Conservation (phyloP, 2,113 vertebrate species). For the Laticauda laticaudata region DNA sequence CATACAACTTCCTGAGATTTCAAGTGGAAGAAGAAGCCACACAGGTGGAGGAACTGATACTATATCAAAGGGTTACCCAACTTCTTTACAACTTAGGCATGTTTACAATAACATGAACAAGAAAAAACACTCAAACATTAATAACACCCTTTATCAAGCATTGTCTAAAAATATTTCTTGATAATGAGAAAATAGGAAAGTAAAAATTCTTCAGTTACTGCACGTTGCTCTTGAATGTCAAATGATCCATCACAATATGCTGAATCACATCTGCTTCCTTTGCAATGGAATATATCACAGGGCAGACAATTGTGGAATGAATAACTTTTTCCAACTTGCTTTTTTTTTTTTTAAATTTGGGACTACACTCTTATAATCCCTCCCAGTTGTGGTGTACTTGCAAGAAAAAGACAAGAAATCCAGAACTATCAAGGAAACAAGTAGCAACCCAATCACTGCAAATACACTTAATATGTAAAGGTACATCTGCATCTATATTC, state of each 20-base stretch:
- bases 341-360: neutral
- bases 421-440: neutral
- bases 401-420: neutral
- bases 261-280: conserved; percentile 7
- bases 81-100: neutral
- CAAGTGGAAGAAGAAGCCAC: neutral
- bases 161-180: neutral
- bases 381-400: neutral
- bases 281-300: neutral
- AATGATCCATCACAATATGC: conserved; percentile 16
- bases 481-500: neutral
- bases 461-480: neutral
- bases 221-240: neutral
- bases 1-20: neutral
- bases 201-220: conserved; percentile 10
- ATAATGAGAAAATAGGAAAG: conserved; percentile 11
- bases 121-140: neutral
- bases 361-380: neutral
- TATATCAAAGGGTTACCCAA: neutral
- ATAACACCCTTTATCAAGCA: neutral
- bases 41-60: neutral
- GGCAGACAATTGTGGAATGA: neutral
- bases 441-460: neutral
- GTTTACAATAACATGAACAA: neutral
- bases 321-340: neutral